Base-by-base conservation (phyloP, 2,797 vertebrate genomes). In the Podarcis siculus region DNA sequence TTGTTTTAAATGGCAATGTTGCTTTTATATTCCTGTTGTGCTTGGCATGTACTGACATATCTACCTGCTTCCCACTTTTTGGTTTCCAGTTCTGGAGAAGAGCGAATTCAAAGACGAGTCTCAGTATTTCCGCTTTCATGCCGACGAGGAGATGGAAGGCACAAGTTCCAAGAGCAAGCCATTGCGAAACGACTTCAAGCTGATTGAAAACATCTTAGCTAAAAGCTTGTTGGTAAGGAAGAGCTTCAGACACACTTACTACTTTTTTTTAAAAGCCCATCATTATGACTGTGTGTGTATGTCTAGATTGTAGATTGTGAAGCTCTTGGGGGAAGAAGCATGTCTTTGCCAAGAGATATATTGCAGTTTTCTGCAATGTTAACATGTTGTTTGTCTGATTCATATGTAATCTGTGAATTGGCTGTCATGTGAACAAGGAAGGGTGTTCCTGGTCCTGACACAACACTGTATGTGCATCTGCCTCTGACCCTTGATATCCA, bases 71-170 rank as follows among this genome's bases (percentile, higher is more conserved):
- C 66, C 79, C 67, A 61, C 64, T 45, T 89, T 80, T 72, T 93
- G 55, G n/a, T 93, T 93, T 87, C 77, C 92, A 99, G 99, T 99
- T 87, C 95, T 99, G 94, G 99, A 99, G 96, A 99, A 99, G 96
- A 99, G 98, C 1, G 99, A 99, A 95, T 99, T 99, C 95, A 99
- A 98, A 96, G 99, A 99, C 2, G 99, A 99, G 87, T 99, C 99
- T 9, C 98, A 99, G 87, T 99, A 98, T 95, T 99, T 99, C 97
- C 99, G 99, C 85, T 99, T 99, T 96, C 98, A 99, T 1, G 98
- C 99, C 0, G 99, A 99, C 10, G 99, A 99, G 94, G 99, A 99
- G 96, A 99, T 98, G 37, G 99, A 99, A 92, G 98, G 98, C 66
- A 99, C 98, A 4, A 97, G 98, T 96, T 96, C 96, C 89, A 99